Evolutionary conservation across 2,888 invertebrate species (phyloP).

Genomic region (Therioaphis trifolii): DNA sequence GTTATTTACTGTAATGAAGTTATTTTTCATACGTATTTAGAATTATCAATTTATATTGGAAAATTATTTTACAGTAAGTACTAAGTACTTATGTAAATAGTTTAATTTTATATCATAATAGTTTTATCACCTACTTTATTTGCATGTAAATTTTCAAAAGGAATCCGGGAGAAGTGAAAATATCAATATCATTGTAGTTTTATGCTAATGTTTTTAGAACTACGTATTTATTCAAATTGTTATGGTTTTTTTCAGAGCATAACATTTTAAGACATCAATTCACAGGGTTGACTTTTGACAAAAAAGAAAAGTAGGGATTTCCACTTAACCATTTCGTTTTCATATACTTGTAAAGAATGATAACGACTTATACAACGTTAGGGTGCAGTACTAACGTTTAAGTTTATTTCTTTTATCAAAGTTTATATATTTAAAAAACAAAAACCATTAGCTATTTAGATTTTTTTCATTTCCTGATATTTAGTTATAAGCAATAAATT

Average conservation of each 20-base stretch:
- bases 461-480: background rate
- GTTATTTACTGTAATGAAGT: too few relatives aligned
- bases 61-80: too few relatives aligned
- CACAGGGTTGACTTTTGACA: background rate
- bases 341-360: background rate
- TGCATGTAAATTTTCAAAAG: background rate
- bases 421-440: background rate
- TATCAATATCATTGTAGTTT: background rate
- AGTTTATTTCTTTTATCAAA: constrained; percentile 5
- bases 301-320: too few relatives aligned
- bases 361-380: constrained; percentile 1
- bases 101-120: background rate
- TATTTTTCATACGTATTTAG: background rate
- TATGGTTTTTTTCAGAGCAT: background rate
- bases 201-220: background rate
- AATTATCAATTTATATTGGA: too few relatives aligned
- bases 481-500: background rate
- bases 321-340: background rate
- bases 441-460: background rate
- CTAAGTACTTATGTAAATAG: background rate
- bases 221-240: background rate
- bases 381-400: background rate
- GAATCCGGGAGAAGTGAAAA: background rate
- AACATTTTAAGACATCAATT: constrained; percentile 4
- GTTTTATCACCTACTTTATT: background rate